Conservation (phyloP, 2,797 vertebrate species). For the Sciurus vulgaris region DNA sequence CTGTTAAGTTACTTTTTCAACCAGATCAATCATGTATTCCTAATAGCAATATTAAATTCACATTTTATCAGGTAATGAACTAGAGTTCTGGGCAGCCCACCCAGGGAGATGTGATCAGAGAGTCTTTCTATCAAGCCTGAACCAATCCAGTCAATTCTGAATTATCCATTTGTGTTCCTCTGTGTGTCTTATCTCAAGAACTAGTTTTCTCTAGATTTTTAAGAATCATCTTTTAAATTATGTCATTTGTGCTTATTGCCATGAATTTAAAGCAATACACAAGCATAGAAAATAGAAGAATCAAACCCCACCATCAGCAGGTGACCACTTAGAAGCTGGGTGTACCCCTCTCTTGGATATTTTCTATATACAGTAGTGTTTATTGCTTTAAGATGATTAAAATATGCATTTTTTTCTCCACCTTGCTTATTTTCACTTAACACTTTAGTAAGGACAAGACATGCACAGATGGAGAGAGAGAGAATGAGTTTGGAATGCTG, state of each 20-base stretch:
- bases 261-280: background rate
- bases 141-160: slow-evolving; percentile 1
- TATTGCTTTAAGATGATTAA: background rate
- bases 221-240: slow-evolving; percentile 11
- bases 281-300: background rate
- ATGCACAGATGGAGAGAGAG: background rate
- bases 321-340: background rate
- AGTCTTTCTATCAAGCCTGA: background rate
- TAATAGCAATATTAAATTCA: slow-evolving; percentile 71
- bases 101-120: slow-evolving; percentile 31
- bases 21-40: slow-evolving; percentile 43
- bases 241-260: background rate
- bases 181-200: background rate
- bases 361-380: background rate
- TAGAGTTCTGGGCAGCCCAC: slow-evolving; percentile 45
- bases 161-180: background rate
- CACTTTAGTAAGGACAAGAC: background rate
- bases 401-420: background rate
- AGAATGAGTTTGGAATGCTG: background rate
- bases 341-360: background rate
- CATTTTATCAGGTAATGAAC: slow-evolving; percentile 69
- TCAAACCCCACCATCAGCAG: background rate
- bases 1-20: background rate
- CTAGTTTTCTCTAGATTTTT: slow-evolving; percentile 5
- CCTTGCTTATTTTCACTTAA: background rate